Evolutionary conservation across 2,888 invertebrate genomes (phyloP).

Genomic region (Protula sp.): DNA sequence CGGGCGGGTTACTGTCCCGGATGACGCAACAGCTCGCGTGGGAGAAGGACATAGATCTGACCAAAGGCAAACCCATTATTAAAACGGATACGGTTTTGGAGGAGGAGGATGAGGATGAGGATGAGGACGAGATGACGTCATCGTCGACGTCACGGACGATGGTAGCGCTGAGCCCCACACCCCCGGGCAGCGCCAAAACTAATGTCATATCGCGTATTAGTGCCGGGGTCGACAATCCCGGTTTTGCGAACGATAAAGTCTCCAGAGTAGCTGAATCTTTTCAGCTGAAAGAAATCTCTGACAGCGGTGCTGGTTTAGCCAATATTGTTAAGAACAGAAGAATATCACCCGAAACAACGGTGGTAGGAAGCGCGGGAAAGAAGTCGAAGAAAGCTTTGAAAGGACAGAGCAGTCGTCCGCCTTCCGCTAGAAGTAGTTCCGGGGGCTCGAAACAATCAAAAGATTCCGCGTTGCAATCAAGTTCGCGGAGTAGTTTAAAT

Average conservation of each 20-base stretch:
- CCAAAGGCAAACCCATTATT: constrained; percentile 7
- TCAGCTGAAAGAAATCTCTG: neutral
- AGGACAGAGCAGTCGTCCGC: neutral
- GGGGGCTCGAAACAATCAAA: neutral
- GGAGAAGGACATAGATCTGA: constrained; percentile 65
- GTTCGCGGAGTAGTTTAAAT: constrained; percentile 6
- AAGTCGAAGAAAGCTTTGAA: neutral
- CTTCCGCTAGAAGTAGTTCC: neutral
- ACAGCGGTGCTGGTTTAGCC: neutral
- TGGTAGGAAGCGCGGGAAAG: neutral
- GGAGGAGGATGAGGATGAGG: neutral
- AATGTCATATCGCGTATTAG: neutral
- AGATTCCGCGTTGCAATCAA: neutral
- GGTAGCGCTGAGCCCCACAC: neutral
- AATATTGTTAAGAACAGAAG: neutral
- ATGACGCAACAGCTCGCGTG: constrained; percentile 63
- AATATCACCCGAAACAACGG: neutral
- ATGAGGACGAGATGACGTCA: neutral
- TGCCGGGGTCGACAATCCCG: neutral
- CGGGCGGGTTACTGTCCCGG: constrained; percentile 30
- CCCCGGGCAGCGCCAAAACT: neutral
- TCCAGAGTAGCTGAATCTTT: neutral
- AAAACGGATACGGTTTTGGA: neutral
- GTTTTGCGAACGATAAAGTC: neutral
- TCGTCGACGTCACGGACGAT: neutral